Evolutionary conservation across 2,113 vertebrate species (phyloP).

Genomic region (Bungarus multicinctus): DNA sequence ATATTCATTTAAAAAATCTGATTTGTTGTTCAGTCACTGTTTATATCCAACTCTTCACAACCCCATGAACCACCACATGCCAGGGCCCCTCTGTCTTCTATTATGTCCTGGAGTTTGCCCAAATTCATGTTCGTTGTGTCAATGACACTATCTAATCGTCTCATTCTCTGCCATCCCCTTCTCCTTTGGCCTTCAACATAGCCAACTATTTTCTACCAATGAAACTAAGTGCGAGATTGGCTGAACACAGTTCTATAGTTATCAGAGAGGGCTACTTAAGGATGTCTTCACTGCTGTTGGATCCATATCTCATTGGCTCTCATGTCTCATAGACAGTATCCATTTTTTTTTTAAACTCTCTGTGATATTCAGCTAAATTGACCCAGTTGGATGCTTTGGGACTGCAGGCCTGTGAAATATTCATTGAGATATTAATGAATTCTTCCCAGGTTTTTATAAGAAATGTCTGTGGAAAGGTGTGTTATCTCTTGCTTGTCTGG

Average conservation of each 20-base stretch:
- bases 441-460: slow-evolving; percentile 27
- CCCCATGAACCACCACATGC: neutral
- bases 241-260: neutral
- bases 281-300: slow-evolving; percentile 18
- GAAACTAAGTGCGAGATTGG: neutral
- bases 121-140: neutral
- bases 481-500: neutral
- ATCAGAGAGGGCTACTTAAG: neutral
- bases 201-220: neutral
- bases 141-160: neutral
- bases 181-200: neutral
- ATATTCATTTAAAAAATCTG: neutral
- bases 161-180: neutral
- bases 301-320: slow-evolving; percentile 16
- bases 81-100: too few species aligned
- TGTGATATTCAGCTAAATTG: slow-evolving; percentile 13
- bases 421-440: slow-evolving; percentile 45
- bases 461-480: neutral
- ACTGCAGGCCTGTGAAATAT: slow-evolving; percentile 44
- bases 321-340: neutral
- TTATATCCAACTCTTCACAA: neutral
- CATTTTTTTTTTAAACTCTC: slow-evolving; percentile 5
- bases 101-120: neutral
- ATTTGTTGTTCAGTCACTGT: neutral
- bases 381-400: slow-evolving; percentile 35